Conservation (phyloP, 2,113 vertebrate species). For the Ailurus styani region DNA sequence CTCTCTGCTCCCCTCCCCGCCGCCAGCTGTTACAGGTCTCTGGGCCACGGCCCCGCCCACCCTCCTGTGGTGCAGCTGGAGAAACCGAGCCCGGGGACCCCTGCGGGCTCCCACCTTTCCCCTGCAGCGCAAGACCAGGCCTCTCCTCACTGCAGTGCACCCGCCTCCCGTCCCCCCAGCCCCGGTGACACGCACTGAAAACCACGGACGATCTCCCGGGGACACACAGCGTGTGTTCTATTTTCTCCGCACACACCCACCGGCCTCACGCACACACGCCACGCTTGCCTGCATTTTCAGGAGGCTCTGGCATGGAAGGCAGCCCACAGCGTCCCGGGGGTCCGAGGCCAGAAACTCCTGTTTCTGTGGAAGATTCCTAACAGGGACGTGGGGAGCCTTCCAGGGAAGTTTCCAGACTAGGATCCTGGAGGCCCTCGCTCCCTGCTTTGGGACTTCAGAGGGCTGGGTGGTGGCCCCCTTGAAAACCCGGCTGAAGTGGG, state of each 20-base stretch:
- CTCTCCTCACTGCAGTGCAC: rapidly evolving
- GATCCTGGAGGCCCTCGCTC: background rate
- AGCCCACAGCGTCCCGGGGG: rapidly evolving
- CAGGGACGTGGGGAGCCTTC: rapidly evolving
- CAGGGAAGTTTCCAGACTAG: background rate
- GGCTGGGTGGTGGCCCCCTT: background rate
- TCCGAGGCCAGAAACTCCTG: background rate
- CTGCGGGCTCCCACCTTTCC: background rate
- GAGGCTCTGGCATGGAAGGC: background rate
- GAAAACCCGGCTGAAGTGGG: no score
- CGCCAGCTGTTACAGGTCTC: no score
- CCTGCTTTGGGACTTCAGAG: background rate
- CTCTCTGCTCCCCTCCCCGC: background rate
- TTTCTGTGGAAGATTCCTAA: background rate
- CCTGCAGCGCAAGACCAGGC: background rate
- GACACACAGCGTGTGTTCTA: rapidly evolving
- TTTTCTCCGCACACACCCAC: background rate
- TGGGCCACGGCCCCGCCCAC: rapidly evolving
- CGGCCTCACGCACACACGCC: background rate
- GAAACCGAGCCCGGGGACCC: rapidly evolving
- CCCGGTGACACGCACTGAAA: background rate
- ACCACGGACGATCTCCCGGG: background rate
- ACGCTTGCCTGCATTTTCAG: rapidly evolving
- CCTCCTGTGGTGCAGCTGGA: rapidly evolving
- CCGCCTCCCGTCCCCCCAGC: background rate